Conservation (phyloP, 92 coral and sea anemone genomes). For the Phenganax stokvisi region DNA sequence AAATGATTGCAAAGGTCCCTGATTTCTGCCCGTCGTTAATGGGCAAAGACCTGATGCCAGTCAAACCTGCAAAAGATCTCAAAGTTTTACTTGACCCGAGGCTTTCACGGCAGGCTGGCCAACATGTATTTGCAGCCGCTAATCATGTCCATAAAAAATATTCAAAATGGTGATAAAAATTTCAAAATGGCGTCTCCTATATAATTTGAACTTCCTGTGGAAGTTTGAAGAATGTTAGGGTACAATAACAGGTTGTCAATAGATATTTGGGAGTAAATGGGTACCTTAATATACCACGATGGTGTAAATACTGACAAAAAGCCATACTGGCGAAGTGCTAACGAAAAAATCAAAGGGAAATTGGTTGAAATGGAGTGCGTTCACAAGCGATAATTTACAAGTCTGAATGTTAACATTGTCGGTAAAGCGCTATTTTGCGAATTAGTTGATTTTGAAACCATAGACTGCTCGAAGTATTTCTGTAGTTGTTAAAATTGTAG, state of each 20-base stretch:
- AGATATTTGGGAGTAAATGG: not conserved
- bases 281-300: too few relatives aligned
- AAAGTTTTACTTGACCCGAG: slow-evolving; percentile 31
- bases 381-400: not conserved
- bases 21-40: slow-evolving; percentile 30
- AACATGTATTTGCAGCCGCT: not conserved
- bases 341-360: not conserved
- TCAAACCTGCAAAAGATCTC: slow-evolving; percentile 34
- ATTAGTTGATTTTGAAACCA: not conserved
- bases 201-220: not conserved
- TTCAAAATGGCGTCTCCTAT: not conserved
- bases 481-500: not conserved
- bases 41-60: slow-evolving; percentile 41
- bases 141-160: not conserved
- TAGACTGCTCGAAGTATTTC: not conserved
- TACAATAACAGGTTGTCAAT: not conserved
- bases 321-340: too few relatives aligned
- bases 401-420: not conserved
- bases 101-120: not conserved
- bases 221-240: not conserved
- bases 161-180: not conserved
- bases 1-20: slow-evolving; percentile 45
- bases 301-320: too few relatives aligned
- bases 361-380: not conserved
- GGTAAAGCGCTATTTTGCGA: not conserved